Evolutionary conservation across 2,113 vertebrate genomes (phyloP).

Genomic region (Amblyornis subalaris): DNA sequence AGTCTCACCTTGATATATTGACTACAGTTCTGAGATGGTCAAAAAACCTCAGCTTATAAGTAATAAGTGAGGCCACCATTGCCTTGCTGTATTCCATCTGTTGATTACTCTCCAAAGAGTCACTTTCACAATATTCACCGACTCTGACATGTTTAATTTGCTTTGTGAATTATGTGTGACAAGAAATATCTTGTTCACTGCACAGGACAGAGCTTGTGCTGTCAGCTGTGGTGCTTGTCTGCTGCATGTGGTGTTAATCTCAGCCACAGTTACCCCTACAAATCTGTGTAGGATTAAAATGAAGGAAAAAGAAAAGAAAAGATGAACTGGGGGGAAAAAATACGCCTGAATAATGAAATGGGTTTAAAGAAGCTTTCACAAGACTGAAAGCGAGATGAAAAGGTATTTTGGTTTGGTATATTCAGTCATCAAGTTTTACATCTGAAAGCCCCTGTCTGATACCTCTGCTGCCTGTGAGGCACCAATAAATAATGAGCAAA

Average conservation of each 20-base stretch:
- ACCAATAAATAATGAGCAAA: neutral
- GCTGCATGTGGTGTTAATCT: neutral
- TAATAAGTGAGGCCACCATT: neutral
- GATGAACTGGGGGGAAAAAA: accelerated
- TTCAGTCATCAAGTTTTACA: neutral
- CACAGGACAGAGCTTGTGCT: neutral
- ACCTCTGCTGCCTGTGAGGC: neutral
- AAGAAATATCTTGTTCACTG: neutral
- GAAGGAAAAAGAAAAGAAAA: neutral
- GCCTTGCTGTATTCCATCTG: neutral
- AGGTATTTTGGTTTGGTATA: neutral
- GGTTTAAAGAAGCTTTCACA: neutral
- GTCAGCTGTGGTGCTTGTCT: neutral
- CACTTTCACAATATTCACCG: neutral
- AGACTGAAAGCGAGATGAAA: neutral
- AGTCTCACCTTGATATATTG: neutral
- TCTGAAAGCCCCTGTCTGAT: neutral
- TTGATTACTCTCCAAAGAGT: neutral
- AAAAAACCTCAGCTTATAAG: neutral
- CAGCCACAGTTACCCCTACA: neutral
- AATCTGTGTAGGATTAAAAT: neutral
- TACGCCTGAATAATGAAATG: neutral
- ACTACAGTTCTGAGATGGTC: neutral
- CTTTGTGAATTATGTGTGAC: constrained; percentile 4
- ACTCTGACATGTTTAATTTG: constrained; percentile 1